These are phyloP conservation scores for Harpagifer antarcticus DNA, from an alignment of 2,797 vertebrate genomes.

Conservation along the genomic window DNA sequence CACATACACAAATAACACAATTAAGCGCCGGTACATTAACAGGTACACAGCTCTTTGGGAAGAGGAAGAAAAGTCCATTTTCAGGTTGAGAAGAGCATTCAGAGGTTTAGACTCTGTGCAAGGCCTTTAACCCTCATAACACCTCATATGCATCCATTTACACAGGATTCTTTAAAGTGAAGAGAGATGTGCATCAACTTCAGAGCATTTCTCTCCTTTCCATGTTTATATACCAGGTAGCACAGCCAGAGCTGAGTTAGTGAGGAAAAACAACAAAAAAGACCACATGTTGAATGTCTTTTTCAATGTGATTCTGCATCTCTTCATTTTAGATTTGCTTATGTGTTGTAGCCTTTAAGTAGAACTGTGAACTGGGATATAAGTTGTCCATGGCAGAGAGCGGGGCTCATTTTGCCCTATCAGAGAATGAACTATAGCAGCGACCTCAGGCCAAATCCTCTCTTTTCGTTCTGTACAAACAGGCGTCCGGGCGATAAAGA, in stretches of 20 bases:
- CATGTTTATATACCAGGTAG: constrained; percentile 76
- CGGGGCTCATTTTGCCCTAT: constrained; percentile 72
- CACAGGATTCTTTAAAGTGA: constrained; percentile 66
- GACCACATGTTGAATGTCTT: constrained; percentile 81
- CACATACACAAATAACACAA: constrained; percentile 40
- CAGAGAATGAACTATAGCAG: constrained; percentile 77
- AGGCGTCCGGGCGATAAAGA: constrained; percentile 81
- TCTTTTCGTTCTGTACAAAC: constrained; percentile 82
- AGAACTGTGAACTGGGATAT: constrained; percentile 65
- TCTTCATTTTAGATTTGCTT: constrained; percentile 67
- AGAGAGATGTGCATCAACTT: constrained; percentile 68
- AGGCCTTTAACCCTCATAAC: constrained; percentile 68
- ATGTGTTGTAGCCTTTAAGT: constrained; percentile 63
- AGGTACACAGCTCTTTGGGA: constrained; percentile 55
- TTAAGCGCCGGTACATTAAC: constrained; percentile 43
- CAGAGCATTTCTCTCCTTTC: constrained; percentile 72
- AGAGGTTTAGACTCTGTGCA: constrained; percentile 69
- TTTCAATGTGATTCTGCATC: constrained; percentile 75
- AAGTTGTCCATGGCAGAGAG: constrained; percentile 63
- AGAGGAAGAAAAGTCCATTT: constrained; percentile 53
- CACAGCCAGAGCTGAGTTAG: constrained; percentile 69
- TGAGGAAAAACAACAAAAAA: constrained; percentile 57
- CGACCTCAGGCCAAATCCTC: constrained; percentile 85
- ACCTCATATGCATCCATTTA: constrained; percentile 74
- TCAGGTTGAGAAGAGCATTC: constrained; percentile 65